Evolutionary conservation across 2,888 invertebrate species (phyloP).

Genomic region (Pardosa pseudoannulata): DNA sequence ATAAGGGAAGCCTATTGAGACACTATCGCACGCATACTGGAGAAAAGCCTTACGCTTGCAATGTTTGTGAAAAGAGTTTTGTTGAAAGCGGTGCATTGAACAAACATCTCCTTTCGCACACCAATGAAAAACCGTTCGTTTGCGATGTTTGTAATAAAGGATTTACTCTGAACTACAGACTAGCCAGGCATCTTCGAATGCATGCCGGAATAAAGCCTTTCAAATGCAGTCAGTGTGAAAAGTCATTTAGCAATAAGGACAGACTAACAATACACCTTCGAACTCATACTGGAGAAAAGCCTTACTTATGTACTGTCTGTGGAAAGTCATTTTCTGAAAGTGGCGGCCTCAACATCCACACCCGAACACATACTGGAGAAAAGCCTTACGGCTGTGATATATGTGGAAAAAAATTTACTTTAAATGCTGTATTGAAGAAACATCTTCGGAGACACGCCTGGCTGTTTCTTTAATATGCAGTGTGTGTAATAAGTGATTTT

Average conservation of each 20-base stretch:
- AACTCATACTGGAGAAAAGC: not conserved
- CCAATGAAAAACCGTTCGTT: not conserved
- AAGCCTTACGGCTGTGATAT: not conserved
- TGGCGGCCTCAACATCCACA: not conserved
- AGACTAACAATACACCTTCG: not conserved
- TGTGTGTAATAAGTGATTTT: no score
- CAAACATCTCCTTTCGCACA: not conserved
- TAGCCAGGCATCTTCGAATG: not conserved
- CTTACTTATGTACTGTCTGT: not conserved
- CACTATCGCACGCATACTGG: no score
- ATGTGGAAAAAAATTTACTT: not conserved
- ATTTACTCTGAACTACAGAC: not conserved
- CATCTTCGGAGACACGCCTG: no score
- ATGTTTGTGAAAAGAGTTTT: not conserved
- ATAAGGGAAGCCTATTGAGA: not conserved
- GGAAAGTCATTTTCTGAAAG: not conserved
- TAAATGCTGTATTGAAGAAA: no score
- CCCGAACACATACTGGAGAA: not conserved
- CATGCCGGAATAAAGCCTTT: not conserved
- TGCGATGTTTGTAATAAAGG: not conserved
- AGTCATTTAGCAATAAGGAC: not conserved
- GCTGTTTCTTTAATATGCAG: no score
- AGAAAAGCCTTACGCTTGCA: not conserved
- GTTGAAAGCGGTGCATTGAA: not conserved
- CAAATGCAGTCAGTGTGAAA: not conserved